Evolutionary conservation across 92 coral and sea anemone genomes (phyloP), one percentile per base, ranked within the genome.

Genomic region (Siderastrea siderea): DNA sequence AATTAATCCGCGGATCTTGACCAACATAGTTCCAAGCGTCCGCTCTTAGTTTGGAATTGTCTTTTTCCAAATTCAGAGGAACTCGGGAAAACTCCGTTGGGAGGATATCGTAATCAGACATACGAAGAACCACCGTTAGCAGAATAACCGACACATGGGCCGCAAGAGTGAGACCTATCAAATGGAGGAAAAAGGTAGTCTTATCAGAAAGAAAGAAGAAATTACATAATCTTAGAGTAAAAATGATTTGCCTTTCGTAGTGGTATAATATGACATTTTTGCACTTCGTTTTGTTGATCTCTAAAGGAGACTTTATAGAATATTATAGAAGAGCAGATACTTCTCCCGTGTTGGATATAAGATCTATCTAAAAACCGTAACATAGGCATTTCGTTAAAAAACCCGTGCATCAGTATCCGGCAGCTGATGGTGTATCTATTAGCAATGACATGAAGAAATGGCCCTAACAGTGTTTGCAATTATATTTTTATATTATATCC

Each of bases 21-120:
- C 83, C 90, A 26, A 71, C 97, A 65, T 74, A 88, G 55, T 88
- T 85, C 95, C 95, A 94, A 16, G 97, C 97, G 43, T 91, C 97
- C 17, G 87, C 88, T 38, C 87, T 94, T 1, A 94, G 90, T 59
- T 91, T 94, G 43, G 94, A 78, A 12, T 89, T 88, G 53, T 92
- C 95, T 2, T 80, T 60, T 26, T 94, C 90, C 49, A 94, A 93
- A 63, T 89, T 82, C 63, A 94, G 79, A n/a, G 97, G 97, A 7
- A 94, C 91, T 49, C 59, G 78, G 10, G 93, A 66, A 81, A 94
- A 80, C 53, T 94, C 97, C 16, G 77, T 78, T 10, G 97, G 97
- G 7, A 94, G 68, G 48, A 94, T 82, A 66, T 91, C 93, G 83
- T 94, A 94, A 17, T 93, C 93, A 74, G 84, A 47, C 15, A 74